These are phyloP conservation scores for Protomyctophum bolini DNA, from an alignment of 2,113 vertebrate species.

Conservation along the genomic window DNA sequence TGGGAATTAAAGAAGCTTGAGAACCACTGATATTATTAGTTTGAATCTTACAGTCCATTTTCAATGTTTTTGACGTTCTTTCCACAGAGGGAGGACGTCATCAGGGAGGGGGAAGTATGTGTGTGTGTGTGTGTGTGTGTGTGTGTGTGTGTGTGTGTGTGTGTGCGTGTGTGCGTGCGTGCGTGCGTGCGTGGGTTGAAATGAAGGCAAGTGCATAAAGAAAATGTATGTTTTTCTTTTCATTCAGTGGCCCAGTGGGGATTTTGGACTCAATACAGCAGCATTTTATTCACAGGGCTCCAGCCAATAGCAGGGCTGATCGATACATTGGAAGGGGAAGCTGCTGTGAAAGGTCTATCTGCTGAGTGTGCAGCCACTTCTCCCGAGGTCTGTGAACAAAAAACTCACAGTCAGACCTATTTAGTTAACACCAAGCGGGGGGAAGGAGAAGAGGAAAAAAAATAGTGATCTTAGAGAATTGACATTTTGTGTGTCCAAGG, in stretches of 20 bases:
- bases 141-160: slow-evolving; percentile 3
- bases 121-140: slow-evolving; percentile 15
- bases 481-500: slow-evolving; percentile 68
- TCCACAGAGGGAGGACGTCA: slow-evolving; percentile 42
- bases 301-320: slow-evolving; percentile 75
- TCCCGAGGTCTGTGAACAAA: slow-evolving; percentile 72
- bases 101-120: background rate
- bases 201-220: slow-evolving; percentile 53
- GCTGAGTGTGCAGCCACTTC: slow-evolving; percentile 61
- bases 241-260: slow-evolving; percentile 72
- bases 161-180: background rate
- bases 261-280: slow-evolving; percentile 64
- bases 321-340: slow-evolving; percentile 74
- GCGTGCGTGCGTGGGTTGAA: slow-evolving; percentile 14
- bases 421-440: slow-evolving; percentile 64
- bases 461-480: slow-evolving; percentile 56
- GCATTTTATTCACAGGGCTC: slow-evolving; percentile 76
- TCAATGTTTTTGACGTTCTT: slow-evolving; percentile 17
- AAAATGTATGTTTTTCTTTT: slow-evolving; percentile 60
- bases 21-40: slow-evolving; percentile 32
- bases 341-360: slow-evolving; percentile 67
- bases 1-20: too few species aligned
- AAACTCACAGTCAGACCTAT: slow-evolving; percentile 75
- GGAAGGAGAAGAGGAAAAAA: slow-evolving; percentile 57
- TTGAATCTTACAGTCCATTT: slow-evolving; percentile 61